Conservation (phyloP, 2,113 vertebrate genomes). For the Craseonycteris thonglongyai region DNA sequence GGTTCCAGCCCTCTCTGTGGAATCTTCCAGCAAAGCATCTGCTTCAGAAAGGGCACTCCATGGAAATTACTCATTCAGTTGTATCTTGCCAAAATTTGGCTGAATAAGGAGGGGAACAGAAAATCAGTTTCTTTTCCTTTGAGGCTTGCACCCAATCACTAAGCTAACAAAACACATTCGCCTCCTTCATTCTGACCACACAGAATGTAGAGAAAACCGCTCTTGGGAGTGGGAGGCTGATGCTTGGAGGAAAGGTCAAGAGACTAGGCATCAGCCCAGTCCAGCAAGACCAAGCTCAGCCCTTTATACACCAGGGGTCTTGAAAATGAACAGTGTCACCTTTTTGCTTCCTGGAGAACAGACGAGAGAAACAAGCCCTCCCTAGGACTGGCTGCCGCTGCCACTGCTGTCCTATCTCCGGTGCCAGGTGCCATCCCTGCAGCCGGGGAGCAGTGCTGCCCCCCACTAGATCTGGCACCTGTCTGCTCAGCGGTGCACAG, state of each 20-base stretch:
- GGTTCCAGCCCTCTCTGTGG: background rate
- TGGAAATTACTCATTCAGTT: background rate
- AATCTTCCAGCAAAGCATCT: background rate
- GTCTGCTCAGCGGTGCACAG: constrained; percentile 65
- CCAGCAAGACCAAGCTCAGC: background rate
- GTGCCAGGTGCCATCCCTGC: constrained; percentile 45
- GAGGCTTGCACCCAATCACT: background rate
- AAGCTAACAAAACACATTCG: background rate
- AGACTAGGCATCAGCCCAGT: background rate
- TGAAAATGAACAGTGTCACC: background rate
- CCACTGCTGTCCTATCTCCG: background rate
- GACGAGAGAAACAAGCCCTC: background rate
- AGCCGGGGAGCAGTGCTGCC: background rate
- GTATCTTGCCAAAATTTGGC: background rate
- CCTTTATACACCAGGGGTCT: background rate
- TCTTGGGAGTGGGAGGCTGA: background rate
- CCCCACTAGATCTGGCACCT: constrained; percentile 57
- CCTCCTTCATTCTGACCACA: background rate
- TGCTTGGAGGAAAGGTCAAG: background rate
- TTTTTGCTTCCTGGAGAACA: constrained; percentile 36
- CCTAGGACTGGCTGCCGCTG: background rate
- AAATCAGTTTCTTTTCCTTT: background rate
- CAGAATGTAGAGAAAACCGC: background rate
- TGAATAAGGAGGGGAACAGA: background rate
- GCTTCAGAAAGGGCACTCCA: constrained; percentile 32